phyloP scores from a whole-genome alignment of 2,888 invertebrate genomes.

The Phyllotreta cruciferae region DNA sequence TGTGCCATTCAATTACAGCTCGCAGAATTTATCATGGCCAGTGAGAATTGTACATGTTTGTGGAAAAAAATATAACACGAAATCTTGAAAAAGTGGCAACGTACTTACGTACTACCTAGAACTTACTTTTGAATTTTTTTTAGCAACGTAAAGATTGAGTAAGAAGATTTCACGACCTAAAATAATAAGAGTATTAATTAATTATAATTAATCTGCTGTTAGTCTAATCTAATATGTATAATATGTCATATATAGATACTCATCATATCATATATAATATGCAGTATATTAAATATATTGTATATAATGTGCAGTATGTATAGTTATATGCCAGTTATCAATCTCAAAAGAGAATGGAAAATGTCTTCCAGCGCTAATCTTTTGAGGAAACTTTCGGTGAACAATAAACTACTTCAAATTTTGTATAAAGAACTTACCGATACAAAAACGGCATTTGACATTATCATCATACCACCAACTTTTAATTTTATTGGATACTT shows the following conservation, averaged over 20 bases:
- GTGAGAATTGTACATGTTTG: too few relatives aligned
- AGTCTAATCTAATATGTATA: too few relatives aligned
- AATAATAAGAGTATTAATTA: background rate
- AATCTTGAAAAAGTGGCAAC: background rate
- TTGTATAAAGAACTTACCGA: constrained; percentile 30
- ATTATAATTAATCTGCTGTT: background rate
- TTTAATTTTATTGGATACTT: constrained; percentile 21
- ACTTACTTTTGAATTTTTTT: constrained; percentile 21
- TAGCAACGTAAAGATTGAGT: constrained; percentile 27
- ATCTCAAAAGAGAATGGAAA: background rate
- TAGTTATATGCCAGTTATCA: background rate
- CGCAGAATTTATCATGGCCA: too few relatives aligned
- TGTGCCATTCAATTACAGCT: too few relatives aligned
- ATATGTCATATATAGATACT: too few relatives aligned
- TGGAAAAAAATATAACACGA: too few relatives aligned
- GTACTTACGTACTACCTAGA: too few relatives aligned
- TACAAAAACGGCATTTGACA: constrained; percentile 26
- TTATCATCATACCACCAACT: constrained; percentile 20
- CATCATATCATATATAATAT: too few relatives aligned
- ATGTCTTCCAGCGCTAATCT: too few relatives aligned
- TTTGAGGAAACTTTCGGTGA: background rate
- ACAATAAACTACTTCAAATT: too few relatives aligned
- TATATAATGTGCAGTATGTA: too few relatives aligned
- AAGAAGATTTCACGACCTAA: constrained; percentile 29
- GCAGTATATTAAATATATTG: too few relatives aligned